Evolutionary conservation across 2,888 invertebrate genomes (phyloP), one percentile per base, ranked within the genome.

Genomic region (Drosophila vallismaia): DNA sequence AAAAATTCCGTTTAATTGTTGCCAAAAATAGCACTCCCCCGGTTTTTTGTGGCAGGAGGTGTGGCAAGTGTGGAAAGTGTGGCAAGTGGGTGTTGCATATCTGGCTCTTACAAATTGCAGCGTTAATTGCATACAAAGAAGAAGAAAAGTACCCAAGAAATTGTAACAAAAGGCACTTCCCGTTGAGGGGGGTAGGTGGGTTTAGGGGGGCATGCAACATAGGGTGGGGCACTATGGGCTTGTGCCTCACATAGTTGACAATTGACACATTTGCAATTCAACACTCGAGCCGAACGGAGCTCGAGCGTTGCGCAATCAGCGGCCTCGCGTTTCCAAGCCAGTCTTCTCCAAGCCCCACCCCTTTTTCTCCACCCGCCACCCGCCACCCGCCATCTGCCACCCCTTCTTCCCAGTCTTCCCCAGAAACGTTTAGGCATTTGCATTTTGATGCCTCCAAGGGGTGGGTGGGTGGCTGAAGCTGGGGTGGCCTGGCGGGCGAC

Each of bases 211-310:
- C 38, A 12, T 38, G 19, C 14, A 19, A 19, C 5, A 29, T 5
- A 10, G 12, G 6, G 10, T 4, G 2, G n/a, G 26, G 28, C 4
- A 2, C 19, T 19, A 10, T 4, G 33, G n/a, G 26, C 1, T 9
- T 6, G 38, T n/a, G 26, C 63, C 36, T 77, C 78, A 71, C 76
- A 84, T 76, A 84, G 79, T 82, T 86, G 85, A 86, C 87, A 86
- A 86, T 86, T 86, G 87, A 85, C 87, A 86, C 85, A 86, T 86
- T 86, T 86, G 85, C 85, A 86, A 86, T 86, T 86, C 85, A 86
- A 86, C 85, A 84, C 79, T 86, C 75, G 75, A 77, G 60, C 70
- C 42, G 70, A 70, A 42, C 60, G 60, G 40, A 54, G 70, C 54
- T 59, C 60, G 70, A 70, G 70, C 60, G 70, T 69, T 70, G 60